Conservation (phyloP, 2,797 vertebrate genomes). For the Kryptolebias ocellatus region DNA sequence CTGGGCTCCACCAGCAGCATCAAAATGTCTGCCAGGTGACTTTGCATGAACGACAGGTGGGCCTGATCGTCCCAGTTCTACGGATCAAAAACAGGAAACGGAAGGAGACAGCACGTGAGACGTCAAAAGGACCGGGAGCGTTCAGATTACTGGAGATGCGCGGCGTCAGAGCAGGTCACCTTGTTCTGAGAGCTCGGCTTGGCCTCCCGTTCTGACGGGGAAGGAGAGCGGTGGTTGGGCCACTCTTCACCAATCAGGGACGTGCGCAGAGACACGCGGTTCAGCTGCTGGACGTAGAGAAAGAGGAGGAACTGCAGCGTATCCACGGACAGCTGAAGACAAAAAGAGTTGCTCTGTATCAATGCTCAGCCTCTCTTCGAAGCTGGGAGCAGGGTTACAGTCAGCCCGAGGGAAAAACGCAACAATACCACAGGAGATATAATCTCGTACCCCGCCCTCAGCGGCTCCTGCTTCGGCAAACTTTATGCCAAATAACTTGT, state of each 20-base stretch:
- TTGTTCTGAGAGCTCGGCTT: constrained; percentile 88
- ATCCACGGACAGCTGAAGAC: constrained; percentile 88
- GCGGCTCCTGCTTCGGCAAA: no score
- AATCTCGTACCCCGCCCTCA: no score
- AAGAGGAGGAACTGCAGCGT: constrained; percentile 96
- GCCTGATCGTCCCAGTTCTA: constrained; percentile 96
- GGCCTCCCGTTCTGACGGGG: constrained; percentile 81
- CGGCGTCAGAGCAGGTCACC: constrained; percentile 71
- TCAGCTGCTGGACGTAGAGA: constrained; percentile 93
- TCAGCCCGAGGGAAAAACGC: no score
- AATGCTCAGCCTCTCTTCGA: not conserved
- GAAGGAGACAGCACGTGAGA: not conserved
- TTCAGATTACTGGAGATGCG: not conserved
- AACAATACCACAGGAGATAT: no score
- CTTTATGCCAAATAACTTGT: no score
- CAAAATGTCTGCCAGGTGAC: constrained; percentile 87
- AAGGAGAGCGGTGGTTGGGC: constrained; percentile 86
- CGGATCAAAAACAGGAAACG: constrained; percentile 19
- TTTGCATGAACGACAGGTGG: constrained; percentile 88
- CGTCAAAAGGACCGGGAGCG: not conserved
- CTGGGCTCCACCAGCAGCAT: constrained; percentile 91
- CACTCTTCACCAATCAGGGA: constrained; percentile 95
- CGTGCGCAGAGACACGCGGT: constrained; percentile 89
- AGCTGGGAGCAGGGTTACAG: not conserved
- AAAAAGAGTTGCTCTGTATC: not conserved